Evolutionary conservation across 2,797 vertebrate species (phyloP).

Genomic region (Myripristis jacobus): DNA sequence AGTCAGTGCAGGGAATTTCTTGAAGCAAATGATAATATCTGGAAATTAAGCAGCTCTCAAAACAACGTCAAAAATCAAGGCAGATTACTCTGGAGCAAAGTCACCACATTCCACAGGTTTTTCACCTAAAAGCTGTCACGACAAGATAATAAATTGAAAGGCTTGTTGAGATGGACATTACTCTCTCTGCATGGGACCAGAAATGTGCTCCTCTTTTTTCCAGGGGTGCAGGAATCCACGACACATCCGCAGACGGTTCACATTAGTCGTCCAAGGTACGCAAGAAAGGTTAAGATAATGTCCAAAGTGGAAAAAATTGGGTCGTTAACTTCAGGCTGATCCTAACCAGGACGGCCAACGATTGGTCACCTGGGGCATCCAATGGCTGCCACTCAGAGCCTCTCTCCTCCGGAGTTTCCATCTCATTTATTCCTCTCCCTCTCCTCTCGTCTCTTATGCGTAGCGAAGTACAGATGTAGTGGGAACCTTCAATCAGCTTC

Average conservation of each 20-base stretch:
- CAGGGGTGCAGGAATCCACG: conserved; percentile 29
- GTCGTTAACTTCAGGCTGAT: conserved; percentile 71
- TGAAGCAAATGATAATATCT: background rate
- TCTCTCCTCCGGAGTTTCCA: conserved; percentile 55
- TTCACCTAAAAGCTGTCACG: background rate
- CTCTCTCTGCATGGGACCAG: conserved; percentile 18
- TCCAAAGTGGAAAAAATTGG: conserved; percentile 69
- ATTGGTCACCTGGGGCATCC: conserved; percentile 58
- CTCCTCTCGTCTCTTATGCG: background rate
- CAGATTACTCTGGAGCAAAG: background rate
- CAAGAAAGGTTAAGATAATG: conserved; percentile 77
- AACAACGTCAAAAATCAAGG: background rate
- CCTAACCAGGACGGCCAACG: conserved; percentile 66
- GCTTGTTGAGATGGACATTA: background rate
- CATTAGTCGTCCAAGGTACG: conserved; percentile 62
- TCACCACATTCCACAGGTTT: too few relatives aligned
- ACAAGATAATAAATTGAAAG: background rate
- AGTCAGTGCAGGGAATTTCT: background rate
- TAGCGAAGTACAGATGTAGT: conserved; percentile 43
- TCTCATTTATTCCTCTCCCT: conserved; percentile 43
- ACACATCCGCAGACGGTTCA: conserved; percentile 58
- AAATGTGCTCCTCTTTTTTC: conserved; percentile 46
- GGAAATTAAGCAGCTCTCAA: background rate
- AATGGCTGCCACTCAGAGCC: conserved; percentile 62
- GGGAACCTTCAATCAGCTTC: conserved; percentile 67